Percentiles rank a stretch among this genome's conserved stretches.
These are phyloP conservation scores for Oceanodroma leucorhoa DNA, from an alignment of 2,797 vertebrate species.

Conservation along the genomic window DNA sequence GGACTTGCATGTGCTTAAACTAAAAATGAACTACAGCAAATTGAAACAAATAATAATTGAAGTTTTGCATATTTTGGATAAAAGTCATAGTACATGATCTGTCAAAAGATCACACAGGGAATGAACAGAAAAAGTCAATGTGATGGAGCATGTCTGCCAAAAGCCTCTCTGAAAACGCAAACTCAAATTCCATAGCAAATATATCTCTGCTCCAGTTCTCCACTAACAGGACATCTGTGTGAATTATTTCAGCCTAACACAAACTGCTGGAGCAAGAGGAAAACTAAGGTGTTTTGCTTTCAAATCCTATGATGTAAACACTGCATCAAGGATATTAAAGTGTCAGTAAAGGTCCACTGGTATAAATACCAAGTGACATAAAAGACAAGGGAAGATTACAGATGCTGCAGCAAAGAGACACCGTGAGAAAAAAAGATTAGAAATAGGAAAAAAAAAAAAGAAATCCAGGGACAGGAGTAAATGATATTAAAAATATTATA, in stretches of 20 bases:
- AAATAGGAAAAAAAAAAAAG: neutral
- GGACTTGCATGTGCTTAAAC: neutral
- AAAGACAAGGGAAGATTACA: neutral
- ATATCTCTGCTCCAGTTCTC: neutral
- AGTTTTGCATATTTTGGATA: neutral
- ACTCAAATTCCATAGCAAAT: neutral
- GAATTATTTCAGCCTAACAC: neutral
- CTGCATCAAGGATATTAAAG: neutral
- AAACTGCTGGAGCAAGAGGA: neutral
- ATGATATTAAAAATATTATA: neutral
- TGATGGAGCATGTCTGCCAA: neutral
- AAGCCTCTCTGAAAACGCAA: neutral
- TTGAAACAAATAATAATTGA: neutral
- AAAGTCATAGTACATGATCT: neutral
- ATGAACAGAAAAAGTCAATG: neutral
- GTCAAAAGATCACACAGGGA: neutral
- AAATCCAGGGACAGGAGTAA: neutral
- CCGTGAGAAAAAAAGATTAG: neutral
- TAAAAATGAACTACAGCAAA: neutral
- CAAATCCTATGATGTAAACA: neutral
- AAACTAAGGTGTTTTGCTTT: neutral
- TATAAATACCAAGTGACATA: neutral
- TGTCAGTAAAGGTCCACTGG: neutral
- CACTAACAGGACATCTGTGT: neutral
- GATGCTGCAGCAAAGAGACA: neutral